Evolutionary conservation across 2,888 invertebrate genomes (phyloP).

Genomic region (Heliconius erato): DNA sequence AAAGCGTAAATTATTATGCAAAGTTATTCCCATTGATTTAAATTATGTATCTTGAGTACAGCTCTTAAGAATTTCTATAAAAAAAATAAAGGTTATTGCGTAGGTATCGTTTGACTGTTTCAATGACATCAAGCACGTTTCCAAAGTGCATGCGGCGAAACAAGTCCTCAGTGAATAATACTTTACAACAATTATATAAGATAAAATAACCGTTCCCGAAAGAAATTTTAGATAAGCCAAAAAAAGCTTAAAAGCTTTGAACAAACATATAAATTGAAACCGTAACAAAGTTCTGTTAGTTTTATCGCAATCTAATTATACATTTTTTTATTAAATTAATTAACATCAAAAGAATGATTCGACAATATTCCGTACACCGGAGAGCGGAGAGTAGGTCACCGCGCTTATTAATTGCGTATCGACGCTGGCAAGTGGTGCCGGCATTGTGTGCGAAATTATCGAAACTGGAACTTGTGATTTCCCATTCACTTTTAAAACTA

Average conservation of each 20-base stretch:
- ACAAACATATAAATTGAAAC: constrained; percentile 11
- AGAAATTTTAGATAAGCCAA: neutral
- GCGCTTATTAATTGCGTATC: constrained; percentile 82
- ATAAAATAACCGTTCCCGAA: neutral
- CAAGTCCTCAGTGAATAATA: neutral
- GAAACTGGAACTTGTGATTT: constrained; percentile 73
- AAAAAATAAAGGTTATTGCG: constrained; percentile 44
- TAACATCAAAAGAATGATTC: constrained; percentile 73
- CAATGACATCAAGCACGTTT: constrained; percentile 44
- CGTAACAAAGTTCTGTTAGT: constrained; percentile 15
- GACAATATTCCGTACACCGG: constrained; percentile 65
- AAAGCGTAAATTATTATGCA: neutral
- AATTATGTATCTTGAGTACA: neutral
- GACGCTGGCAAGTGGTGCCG: constrained; percentile 75
- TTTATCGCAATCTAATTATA: constrained; percentile 28
- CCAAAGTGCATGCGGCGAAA: constrained; percentile 27
- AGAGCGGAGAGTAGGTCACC: constrained; percentile 80
- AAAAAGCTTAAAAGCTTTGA: neutral
- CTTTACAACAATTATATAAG: neutral
- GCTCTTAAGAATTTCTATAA: constrained; percentile 37
- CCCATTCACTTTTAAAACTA: constrained; percentile 78
- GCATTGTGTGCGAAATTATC: constrained; percentile 76
- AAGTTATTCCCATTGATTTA: neutral
- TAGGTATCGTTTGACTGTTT: constrained; percentile 48
- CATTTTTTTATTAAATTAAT: constrained; percentile 70